Conservation (phyloP, 2,113 vertebrate species). For the Picathartes gymnocephalus region DNA sequence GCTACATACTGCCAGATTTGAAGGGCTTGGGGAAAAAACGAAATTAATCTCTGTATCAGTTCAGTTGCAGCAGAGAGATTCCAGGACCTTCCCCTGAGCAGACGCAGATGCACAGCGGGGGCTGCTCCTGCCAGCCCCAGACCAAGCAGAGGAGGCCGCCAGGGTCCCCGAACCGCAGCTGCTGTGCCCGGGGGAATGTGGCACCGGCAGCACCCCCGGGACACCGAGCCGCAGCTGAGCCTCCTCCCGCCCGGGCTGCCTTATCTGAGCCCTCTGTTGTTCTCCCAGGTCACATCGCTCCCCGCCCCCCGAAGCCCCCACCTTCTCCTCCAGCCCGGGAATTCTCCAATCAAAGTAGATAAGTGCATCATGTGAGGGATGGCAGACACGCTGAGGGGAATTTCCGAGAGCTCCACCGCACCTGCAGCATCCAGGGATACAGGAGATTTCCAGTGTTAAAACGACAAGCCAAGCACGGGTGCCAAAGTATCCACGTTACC, state of each 20-base stretch:
- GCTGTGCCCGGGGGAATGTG: background rate
- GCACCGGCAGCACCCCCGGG: background rate
- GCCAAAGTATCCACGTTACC: background rate
- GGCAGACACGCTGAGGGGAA: background rate
- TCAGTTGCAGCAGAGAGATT: background rate
- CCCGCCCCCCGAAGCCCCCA: background rate
- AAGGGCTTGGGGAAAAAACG: background rate
- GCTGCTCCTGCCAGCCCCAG: background rate
- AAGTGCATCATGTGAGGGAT: background rate
- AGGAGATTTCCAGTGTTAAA: background rate
- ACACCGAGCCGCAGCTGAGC: background rate
- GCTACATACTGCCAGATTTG: background rate
- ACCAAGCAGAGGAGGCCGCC: background rate
- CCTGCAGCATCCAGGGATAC: background rate
- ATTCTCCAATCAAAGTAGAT: conserved; percentile 22
- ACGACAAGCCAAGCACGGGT: background rate
- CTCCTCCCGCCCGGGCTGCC: background rate
- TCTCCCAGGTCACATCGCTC: background rate
- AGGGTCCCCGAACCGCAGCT: background rate
- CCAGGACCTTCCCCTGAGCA: background rate
- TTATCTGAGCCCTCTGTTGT: background rate
- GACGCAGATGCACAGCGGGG: background rate
- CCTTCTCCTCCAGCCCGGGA: background rate
- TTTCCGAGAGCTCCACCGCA: conserved; percentile 30
- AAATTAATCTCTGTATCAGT: background rate